Evolutionary conservation across 2,888 invertebrate species (phyloP).

Genomic region (Netelia fuscicornis): DNA sequence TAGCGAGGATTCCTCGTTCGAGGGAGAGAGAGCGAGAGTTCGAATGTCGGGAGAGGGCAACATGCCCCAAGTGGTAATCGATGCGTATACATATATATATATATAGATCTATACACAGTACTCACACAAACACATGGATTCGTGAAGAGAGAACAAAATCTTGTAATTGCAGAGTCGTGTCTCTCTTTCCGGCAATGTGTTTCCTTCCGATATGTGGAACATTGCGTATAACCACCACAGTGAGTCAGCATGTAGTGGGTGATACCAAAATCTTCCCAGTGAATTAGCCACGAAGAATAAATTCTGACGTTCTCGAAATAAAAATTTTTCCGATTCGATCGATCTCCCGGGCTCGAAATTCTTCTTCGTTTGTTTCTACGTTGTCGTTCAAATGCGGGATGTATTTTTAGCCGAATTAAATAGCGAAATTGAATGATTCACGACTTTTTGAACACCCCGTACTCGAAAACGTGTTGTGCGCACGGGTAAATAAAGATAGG

Average conservation of each 20-base stretch:
- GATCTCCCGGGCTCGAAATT: background rate
- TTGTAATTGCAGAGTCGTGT: constrained; percentile 80
- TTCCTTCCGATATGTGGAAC: constrained; percentile 65
- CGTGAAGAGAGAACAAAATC: constrained; percentile 67
- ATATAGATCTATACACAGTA: constrained; percentile 14
- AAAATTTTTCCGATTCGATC: background rate
- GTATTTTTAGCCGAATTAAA: background rate
- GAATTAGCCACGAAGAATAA: background rate
- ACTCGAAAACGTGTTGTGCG: constrained; percentile 48
- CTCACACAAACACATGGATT: constrained; percentile 14
- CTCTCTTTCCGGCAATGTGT: constrained; percentile 72
- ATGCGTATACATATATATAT: constrained; percentile 56
- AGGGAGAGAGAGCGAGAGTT: constrained; percentile 4
- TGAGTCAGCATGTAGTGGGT: constrained; percentile 38
- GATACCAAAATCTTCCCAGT: constrained; percentile 34
- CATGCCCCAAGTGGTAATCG: constrained; percentile 56
- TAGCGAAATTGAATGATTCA: constrained; percentile 12
- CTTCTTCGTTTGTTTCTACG: background rate
- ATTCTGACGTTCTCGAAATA: background rate
- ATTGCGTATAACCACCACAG: constrained; percentile 47
- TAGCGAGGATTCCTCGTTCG: constrained; percentile 26
- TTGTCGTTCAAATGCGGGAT: background rate
- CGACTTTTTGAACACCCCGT: constrained; percentile 37
- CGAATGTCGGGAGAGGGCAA: constrained; percentile 41
- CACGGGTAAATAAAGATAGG: constrained; percentile 57